Evolutionary conservation across 2,888 invertebrate species (phyloP).

Genomic region (Syritta pipiens): DNA sequence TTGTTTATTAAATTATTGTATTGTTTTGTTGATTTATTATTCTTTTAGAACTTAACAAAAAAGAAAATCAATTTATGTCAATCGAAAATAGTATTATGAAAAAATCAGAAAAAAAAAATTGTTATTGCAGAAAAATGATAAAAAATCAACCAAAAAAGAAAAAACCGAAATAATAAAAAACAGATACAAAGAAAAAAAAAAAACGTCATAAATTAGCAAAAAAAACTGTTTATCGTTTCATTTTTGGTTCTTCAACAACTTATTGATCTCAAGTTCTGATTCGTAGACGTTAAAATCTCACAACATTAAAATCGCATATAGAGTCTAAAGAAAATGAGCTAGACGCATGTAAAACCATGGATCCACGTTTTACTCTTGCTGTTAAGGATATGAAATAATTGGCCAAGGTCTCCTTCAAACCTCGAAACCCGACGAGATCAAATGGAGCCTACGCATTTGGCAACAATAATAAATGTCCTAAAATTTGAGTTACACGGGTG

Average conservation of each 20-base stretch:
- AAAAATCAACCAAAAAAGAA: constrained; percentile 26
- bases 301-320: too few relatives aligned
- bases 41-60: constrained; percentile 21
- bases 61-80: constrained; percentile 43
- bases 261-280: too few relatives aligned
- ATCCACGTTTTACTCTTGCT: too few relatives aligned
- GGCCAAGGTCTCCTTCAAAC: too few relatives aligned
- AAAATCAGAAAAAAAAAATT: constrained; percentile 41
- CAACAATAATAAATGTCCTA: too few relatives aligned
- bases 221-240: constrained; percentile 54
- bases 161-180: constrained; percentile 24
- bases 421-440: too few relatives aligned
- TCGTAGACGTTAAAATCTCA: too few relatives aligned
- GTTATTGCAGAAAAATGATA: constrained; percentile 46
- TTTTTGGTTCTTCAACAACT: constrained; percentile 28
- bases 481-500: too few relatives aligned
- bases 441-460: too few relatives aligned
- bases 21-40: constrained; percentile 48
- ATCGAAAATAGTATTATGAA: constrained; percentile 62
- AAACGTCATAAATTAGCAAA: constrained; percentile 63
- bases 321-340: too few relatives aligned
- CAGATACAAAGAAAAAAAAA: constrained; percentile 41
- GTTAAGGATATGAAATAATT: too few relatives aligned
- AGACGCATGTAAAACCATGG: too few relatives aligned
- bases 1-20: constrained; percentile 35